Conservation (phyloP, 1,140 invertebrate genomes). For the Lamellibrachia luymesi region DNA sequence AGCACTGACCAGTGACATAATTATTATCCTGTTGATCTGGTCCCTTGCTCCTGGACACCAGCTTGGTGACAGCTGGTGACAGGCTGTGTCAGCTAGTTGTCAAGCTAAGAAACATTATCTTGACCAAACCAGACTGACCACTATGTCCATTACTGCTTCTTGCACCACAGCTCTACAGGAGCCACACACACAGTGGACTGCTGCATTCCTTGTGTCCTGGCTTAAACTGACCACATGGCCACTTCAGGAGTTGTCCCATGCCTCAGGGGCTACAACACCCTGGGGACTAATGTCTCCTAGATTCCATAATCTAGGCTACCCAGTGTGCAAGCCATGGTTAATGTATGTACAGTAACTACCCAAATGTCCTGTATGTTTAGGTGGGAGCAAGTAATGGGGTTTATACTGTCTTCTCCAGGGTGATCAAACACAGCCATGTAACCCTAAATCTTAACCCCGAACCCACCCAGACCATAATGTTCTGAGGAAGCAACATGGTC, state of each 20-base stretch:
- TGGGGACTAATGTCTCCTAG: not conserved
- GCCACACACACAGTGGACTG: not conserved
- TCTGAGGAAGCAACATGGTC: not conserved
- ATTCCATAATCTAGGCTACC: not conserved
- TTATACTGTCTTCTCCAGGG: not conserved
- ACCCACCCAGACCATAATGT: not conserved
- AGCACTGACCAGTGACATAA: too few species aligned
- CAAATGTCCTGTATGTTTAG: not conserved
- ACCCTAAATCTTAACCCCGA: not conserved
- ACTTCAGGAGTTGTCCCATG: not conserved
- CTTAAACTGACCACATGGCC: not conserved
- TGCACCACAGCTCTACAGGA: not conserved
- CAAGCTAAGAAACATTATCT: not conserved
- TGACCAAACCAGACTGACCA: not conserved
- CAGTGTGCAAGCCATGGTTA: not conserved
- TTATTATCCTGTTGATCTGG: too few species aligned
- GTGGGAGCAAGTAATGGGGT: not conserved
- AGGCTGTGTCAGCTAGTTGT: not conserved
- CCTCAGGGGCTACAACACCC: not conserved
- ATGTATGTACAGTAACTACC: not conserved
- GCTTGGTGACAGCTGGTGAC: not conserved
- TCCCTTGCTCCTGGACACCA: too few species aligned
- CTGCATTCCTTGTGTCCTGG: not conserved
- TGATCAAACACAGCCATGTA: not conserved
- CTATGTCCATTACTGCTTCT: not conserved